These are phyloP conservation scores for Kuschelorhynchus macadamiae DNA, from an alignment of 2,888 invertebrate species.

Conservation along the genomic window DNA sequence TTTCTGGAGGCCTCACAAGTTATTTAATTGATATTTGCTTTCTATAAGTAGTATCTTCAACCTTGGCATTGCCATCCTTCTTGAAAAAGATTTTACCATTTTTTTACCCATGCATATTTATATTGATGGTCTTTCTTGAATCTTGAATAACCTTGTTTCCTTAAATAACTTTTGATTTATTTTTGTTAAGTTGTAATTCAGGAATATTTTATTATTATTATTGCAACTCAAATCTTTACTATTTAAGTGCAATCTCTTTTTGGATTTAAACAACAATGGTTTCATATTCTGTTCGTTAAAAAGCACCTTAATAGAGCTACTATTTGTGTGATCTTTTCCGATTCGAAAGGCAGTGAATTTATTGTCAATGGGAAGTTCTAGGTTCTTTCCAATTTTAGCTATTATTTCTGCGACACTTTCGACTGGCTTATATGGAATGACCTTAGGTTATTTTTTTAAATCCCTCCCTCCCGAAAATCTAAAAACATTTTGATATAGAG, in stretches of 20 bases:
- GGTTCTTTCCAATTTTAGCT: not conserved
- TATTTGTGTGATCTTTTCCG: no score
- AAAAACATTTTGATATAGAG: no score
- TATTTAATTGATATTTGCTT: conserved; percentile 4
- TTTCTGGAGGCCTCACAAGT: not conserved
- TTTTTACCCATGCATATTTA: not conserved
- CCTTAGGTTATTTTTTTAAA: no score
- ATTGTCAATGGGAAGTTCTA: no score
- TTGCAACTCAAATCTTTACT: not conserved
- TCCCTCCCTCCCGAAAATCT: no score
- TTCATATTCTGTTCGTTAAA: no score
- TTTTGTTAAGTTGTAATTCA: not conserved
- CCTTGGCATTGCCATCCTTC: not conserved
- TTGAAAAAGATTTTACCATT: not conserved
- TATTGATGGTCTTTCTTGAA: not conserved
- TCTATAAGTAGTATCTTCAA: no score
- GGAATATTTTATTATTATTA: not conserved
- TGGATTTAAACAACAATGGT: no score
- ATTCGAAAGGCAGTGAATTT: no score
- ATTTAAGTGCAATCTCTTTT: not conserved
- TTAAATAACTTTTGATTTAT: not conserved
- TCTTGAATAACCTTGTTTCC: not conserved
- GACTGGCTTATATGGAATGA: conserved; percentile 4
- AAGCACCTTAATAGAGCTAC: no score
- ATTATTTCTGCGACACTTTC: conserved; percentile 5